Evolutionary conservation across 2,797 vertebrate genomes (phyloP).

Genomic region (Tokudaia tokunoshimensis): DNA sequence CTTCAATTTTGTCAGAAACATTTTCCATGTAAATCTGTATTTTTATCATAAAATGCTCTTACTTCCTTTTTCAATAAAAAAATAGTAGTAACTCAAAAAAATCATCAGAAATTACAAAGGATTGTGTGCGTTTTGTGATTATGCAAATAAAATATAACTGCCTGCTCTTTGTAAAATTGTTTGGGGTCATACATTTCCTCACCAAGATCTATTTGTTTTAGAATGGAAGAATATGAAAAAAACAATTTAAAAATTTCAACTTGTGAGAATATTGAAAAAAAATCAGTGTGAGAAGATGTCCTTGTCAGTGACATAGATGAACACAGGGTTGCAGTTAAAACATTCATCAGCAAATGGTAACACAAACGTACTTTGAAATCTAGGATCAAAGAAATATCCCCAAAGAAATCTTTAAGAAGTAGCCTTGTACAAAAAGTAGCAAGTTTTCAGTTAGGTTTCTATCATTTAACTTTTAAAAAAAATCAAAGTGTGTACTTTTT

Average conservation of each 20-base stretch:
- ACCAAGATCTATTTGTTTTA: neutral
- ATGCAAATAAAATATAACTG: conserved; percentile 74
- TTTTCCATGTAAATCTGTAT: too few relatives aligned
- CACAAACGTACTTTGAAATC: conserved; percentile 18
- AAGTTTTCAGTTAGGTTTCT: conserved; percentile 4
- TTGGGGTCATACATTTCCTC: neutral
- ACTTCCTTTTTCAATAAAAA: too few relatives aligned
- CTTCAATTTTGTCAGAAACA: too few relatives aligned
- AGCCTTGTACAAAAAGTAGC: neutral
- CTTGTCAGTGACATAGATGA: conserved; percentile 28
- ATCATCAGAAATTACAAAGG: conserved; percentile 83
- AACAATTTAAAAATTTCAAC: conserved; percentile 40
- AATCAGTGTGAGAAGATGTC: neutral
- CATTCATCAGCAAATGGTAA: neutral
- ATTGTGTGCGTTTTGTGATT: conserved; percentile 77
- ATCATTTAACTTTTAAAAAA: neutral
- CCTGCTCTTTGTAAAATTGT: neutral
- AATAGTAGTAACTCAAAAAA: too few relatives aligned
- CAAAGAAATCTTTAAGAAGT: neutral
- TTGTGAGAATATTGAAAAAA: neutral
- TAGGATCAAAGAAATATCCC: conserved; percentile 36
- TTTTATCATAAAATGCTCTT: too few relatives aligned
- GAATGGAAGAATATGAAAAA: conserved; percentile 43
- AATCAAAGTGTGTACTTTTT: neutral
- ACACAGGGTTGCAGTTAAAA: conserved; percentile 33